Conservation (phyloP, 2,888 invertebrate genomes). For the Cerceris rybyensis region DNA sequence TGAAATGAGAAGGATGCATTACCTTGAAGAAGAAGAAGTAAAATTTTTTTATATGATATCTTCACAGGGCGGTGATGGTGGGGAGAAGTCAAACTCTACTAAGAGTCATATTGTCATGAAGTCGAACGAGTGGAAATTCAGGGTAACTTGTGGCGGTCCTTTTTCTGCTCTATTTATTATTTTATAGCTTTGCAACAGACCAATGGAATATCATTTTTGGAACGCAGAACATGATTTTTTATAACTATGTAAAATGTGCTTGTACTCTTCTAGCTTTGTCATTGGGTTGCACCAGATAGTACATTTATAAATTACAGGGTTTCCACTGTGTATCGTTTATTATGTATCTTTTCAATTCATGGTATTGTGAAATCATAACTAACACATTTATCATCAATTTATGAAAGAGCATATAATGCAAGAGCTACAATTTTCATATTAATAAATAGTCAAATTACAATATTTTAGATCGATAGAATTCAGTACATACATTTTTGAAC, state of each 20-base stretch:
- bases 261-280: constrained; percentile 57
- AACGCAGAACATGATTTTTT: constrained; percentile 55
- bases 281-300: constrained; percentile 55
- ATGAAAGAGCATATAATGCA: background rate
- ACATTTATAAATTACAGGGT: constrained; percentile 34
- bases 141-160: constrained; percentile 83
- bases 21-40: constrained; percentile 36
- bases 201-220: constrained; percentile 62
- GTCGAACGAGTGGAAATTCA: constrained; percentile 87
- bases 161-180: constrained; percentile 66
- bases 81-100: constrained; percentile 83
- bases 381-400: constrained; percentile 15
- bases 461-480: constrained; percentile 1
- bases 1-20: constrained; percentile 20
- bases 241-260: constrained; percentile 60
- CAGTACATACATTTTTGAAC: constrained; percentile 8
- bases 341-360: constrained; percentile 14
- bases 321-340: constrained; percentile 27
- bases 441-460: background rate
- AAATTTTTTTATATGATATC: constrained; percentile 71
- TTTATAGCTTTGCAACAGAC: constrained; percentile 69
- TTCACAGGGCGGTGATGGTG: constrained; percentile 83
- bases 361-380: constrained; percentile 28
- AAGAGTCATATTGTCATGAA: constrained; percentile 83
- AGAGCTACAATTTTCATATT: constrained; percentile 1